Base-by-base conservation (phyloP, 2,888 invertebrate genomes). In the Ectobius pallidus region DNA sequence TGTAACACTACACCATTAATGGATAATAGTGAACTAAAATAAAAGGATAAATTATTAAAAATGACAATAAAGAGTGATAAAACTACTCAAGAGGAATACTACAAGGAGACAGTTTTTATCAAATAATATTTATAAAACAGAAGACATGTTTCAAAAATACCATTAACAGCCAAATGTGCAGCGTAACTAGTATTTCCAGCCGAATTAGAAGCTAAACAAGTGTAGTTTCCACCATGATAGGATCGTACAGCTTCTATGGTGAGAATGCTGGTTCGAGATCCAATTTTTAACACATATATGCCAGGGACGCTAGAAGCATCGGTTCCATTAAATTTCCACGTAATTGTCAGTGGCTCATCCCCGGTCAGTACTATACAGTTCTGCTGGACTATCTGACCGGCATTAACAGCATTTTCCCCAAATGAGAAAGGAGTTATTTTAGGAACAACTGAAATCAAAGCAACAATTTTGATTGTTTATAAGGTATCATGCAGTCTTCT, bases 81-180 rank as follows among this genome's bases (percentile, higher is more conserved):
- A n/a, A n/a, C n/a, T n/a, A n/a, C n/a, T n/a, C n/a, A n/a, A n/a
- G n/a, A n/a, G n/a, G n/a, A n/a, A n/a, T n/a, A n/a, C n/a, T n/a
- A n/a, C n/a, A n/a, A n/a, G n/a, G n/a, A n/a, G n/a, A n/a, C n/a
- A n/a, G n/a, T n/a, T n/a, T n/a, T n/a, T n/a, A n/a, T n/a, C n/a
- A n/a, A n/a, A n/a, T n/a, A n/a, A n/a, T n/a, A n/a, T n/a, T n/a
- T n/a, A n/a, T n/a, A n/a, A n/a, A n/a, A n/a, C n/a, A n/a, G n/a
- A n/a, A n/a, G n/a, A n/a, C n/a, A n/a, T n/a, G n/a, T n/a, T n/a
- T n/a, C n/a, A n/a, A n/a, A n/a, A n/a, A 55, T 78, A 90, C 90
- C 93, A 82, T 92, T 92, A 75, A 94, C 91, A 83, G 88, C 87
- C 78, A 94, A 86, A 79, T 86, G 83, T 75, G 91, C 88, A 77